These are phyloP conservation scores for Pammene aurita DNA, from an alignment of 2,888 invertebrate genomes.

Conservation along the genomic window DNA sequence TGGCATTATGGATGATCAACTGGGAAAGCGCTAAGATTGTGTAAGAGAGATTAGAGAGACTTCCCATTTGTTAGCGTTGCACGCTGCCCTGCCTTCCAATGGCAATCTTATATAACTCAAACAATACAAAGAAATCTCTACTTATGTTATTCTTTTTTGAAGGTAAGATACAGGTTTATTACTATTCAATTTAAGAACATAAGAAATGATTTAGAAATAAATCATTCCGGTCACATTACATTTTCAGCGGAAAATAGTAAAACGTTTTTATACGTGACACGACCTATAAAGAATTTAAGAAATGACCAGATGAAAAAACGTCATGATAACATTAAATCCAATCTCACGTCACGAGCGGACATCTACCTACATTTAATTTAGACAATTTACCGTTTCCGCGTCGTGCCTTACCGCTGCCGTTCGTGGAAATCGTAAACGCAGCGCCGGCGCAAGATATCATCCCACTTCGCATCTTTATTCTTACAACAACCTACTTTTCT, in stretches of 20 bases:
- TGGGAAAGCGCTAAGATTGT: too few relatives aligned
- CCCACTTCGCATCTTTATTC: slow-evolving; percentile 45
- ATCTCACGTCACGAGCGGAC: slow-evolving; percentile 56
- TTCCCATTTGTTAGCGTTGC: too few relatives aligned
- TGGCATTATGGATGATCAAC: too few relatives aligned
- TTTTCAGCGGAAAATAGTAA: background rate
- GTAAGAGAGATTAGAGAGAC: too few relatives aligned
- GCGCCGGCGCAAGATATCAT: slow-evolving; percentile 60
- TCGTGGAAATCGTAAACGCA: slow-evolving; percentile 72
- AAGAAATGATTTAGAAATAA: too few relatives aligned
- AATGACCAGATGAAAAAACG: slow-evolving; percentile 37
- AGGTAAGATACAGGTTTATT: too few relatives aligned
- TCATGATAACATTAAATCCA: slow-evolving; percentile 49
- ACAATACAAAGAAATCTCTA: too few relatives aligned
- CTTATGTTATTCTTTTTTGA: too few relatives aligned
- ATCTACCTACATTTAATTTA: slow-evolving; percentile 70
- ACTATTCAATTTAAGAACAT: too few relatives aligned
- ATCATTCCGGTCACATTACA: too few relatives aligned
- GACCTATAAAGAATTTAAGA: slow-evolving; percentile 33
- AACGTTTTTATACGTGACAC: slow-evolving; percentile 2
- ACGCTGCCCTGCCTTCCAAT: too few relatives aligned
- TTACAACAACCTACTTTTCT: background rate
- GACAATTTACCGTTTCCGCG: slow-evolving; percentile 70
- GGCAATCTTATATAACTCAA: too few relatives aligned
- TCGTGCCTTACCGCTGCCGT: slow-evolving; percentile 58